Conservation (phyloP, 1,140 invertebrate species). For the Caenorhabditis remanei region DNA sequence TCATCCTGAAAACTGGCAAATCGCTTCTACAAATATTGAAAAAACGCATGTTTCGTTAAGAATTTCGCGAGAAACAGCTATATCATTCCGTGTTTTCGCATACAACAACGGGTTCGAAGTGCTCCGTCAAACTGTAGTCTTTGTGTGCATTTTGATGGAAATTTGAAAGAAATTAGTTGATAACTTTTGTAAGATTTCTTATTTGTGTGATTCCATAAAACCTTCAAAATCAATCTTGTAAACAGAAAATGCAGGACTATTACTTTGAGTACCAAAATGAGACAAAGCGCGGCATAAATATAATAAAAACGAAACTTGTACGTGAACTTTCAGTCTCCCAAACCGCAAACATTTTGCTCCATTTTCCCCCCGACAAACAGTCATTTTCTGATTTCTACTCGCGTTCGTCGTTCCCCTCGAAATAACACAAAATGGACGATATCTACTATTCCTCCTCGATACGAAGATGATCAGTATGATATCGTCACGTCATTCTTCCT, state of each 20-base stretch:
- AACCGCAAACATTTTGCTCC: too few relatives aligned
- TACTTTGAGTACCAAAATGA: too few relatives aligned
- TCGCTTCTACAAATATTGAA: slow-evolving; percentile 39
- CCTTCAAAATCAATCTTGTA: too few relatives aligned
- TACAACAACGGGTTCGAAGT: slow-evolving; percentile 44
- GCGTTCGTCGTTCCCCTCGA: not conserved
- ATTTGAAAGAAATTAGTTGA: not conserved
- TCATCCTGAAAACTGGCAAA: slow-evolving; percentile 29
- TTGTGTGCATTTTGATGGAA: slow-evolving; percentile 22
- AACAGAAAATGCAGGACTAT: too few relatives aligned
- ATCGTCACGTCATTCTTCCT: slow-evolving; percentile 41
- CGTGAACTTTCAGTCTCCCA: too few relatives aligned
- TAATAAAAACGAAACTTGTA: too few relatives aligned
- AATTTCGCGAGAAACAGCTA: slow-evolving; percentile 18
- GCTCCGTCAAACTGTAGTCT: not conserved
- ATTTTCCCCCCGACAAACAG: too few relatives aligned
- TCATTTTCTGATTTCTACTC: not conserved
- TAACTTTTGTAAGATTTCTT: too few relatives aligned
- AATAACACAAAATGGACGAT: slow-evolving; percentile 5
- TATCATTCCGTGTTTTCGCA: slow-evolving; percentile 43
- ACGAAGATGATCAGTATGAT: slow-evolving; percentile 37
- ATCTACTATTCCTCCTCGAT: slow-evolving; percentile 44
- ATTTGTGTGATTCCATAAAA: too few relatives aligned
- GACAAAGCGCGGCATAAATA: too few relatives aligned
- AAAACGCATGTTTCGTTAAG: slow-evolving; percentile 21